Percentiles rank a stretch among this genome's conserved stretches.
Evolutionary conservation across 2,888 invertebrate species (phyloP).

Genomic region (Orchesella flavescens): DNA sequence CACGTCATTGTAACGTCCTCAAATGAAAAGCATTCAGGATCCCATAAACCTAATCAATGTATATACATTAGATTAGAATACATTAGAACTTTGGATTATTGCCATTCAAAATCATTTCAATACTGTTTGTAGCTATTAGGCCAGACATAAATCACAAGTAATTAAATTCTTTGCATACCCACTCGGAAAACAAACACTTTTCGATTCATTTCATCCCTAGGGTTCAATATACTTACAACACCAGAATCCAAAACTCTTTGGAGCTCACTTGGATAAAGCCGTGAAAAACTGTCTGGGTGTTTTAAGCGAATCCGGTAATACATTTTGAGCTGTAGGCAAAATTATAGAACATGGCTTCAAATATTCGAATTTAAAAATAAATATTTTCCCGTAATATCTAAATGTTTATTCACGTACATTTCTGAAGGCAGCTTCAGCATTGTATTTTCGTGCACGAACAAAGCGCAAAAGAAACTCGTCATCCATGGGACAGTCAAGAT

Average conservation of each 20-base stretch:
- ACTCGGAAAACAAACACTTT: conserved; percentile 49
- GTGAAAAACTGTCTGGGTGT: conserved; percentile 29
- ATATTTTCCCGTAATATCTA: not conserved
- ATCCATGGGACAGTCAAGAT: conserved; percentile 47
- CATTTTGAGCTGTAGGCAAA: conserved; percentile 29
- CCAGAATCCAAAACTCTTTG: conserved; percentile 46
- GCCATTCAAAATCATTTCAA: no score
- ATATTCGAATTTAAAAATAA: not conserved
- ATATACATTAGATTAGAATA: no score
- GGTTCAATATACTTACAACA: conserved; percentile 31
- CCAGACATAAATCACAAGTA: no score
- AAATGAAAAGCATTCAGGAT: conserved; percentile 26
- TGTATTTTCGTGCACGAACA: conserved; percentile 55
- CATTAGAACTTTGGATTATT: no score
- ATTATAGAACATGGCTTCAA: not conserved
- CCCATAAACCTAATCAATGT: conserved; percentile 34
- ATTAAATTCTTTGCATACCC: conserved; percentile 33
- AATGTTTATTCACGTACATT: not conserved
- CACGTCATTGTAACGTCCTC: conserved; percentile 48
- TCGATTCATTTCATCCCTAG: conserved; percentile 38
- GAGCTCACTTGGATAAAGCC: conserved; percentile 34
- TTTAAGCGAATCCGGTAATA: conserved; percentile 48
- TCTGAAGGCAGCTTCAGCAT: conserved; percentile 47
- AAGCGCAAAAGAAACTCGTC: conserved; percentile 49
- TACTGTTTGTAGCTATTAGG: no score